Conservation (phyloP, 2,888 invertebrate genomes). For the Synergus laeviventris region DNA sequence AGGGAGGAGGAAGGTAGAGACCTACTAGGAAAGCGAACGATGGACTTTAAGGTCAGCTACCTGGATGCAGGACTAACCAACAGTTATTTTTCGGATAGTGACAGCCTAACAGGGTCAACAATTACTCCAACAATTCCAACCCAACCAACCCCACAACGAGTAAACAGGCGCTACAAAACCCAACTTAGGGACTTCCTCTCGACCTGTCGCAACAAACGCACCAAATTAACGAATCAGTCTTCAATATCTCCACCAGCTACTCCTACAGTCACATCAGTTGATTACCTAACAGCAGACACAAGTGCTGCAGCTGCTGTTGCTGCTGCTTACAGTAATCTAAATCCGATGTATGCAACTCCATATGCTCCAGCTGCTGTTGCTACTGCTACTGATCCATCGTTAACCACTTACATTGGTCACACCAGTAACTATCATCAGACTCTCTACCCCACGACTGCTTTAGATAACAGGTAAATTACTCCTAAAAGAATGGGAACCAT, state of each 20-base stretch:
- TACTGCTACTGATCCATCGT: slow-evolving; percentile 82
- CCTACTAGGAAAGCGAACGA: slow-evolving; percentile 96
- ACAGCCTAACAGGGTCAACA: slow-evolving; percentile 81
- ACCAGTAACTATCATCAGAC: slow-evolving; percentile 82
- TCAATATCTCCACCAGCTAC: slow-evolving; percentile 79
- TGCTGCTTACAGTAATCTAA: slow-evolving; percentile 87
- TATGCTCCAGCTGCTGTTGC: slow-evolving; percentile 87
- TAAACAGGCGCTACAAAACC: slow-evolving; percentile 91
- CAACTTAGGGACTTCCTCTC: slow-evolving; percentile 95
- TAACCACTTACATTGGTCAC: slow-evolving; percentile 83
- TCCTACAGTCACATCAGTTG: slow-evolving; percentile 80
- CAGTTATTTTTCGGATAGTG: slow-evolving; percentile 92
- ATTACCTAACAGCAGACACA: slow-evolving; percentile 83
- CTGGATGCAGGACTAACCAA: slow-evolving; percentile 95
- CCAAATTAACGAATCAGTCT: slow-evolving; percentile 76
- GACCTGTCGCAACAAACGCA: slow-evolving; percentile 90
- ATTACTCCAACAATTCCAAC: slow-evolving; percentile 77
- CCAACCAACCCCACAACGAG: slow-evolving; percentile 85
- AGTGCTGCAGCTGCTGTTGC: slow-evolving; percentile 82
- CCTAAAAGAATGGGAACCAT: too few species aligned
- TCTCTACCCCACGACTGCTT: slow-evolving; percentile 78
- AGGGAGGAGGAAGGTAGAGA: slow-evolving; percentile 99
- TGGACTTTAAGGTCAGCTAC: slow-evolving; percentile 99
- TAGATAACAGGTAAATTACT: slow-evolving; percentile 76
- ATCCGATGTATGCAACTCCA: slow-evolving; percentile 88